phyloP scores from a whole-genome alignment of 2,113 vertebrate genomes.

The Paramormyrops kingsleyae region DNA sequence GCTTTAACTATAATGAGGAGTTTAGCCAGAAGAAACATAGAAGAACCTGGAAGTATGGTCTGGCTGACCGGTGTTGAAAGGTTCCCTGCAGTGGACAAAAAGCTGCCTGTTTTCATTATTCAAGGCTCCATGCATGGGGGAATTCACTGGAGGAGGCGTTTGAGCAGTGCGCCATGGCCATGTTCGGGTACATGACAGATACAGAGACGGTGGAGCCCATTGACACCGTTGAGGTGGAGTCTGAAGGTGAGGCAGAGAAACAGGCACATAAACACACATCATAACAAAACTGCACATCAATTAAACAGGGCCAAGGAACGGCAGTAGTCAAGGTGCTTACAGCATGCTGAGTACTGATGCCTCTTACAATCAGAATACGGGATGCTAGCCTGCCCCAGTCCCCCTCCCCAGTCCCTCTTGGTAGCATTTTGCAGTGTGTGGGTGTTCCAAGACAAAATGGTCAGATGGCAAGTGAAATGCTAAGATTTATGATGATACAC shows the following conservation, averaged over 20 bases:
- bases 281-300: not conserved
- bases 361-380: not conserved
- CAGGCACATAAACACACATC: not conserved
- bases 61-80: not conserved
- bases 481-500: not conserved
- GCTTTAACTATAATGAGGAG: not conserved
- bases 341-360: not conserved
- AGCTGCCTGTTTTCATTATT: not conserved
- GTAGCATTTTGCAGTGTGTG: not conserved
- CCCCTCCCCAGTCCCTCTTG: not conserved
- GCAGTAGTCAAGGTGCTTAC: not conserved
- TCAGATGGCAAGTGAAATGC: not conserved
- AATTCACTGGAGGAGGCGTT: constrained; percentile 85
- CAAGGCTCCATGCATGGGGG: constrained; percentile 91
- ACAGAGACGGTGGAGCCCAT: constrained; percentile 84
- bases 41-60: not conserved
- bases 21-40: not conserved
- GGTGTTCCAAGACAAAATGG: not conserved
- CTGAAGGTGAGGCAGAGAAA: constrained; percentile 65
- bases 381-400: not conserved
- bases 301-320: not conserved
- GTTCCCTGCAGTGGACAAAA: not conserved
- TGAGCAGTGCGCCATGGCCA: constrained; percentile 92
- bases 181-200: constrained; percentile 98
- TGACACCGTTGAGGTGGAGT: constrained; percentile 76